phyloP scores from a whole-genome alignment of 1,140 invertebrate genomes.

The Drosophila gunungcola region DNA sequence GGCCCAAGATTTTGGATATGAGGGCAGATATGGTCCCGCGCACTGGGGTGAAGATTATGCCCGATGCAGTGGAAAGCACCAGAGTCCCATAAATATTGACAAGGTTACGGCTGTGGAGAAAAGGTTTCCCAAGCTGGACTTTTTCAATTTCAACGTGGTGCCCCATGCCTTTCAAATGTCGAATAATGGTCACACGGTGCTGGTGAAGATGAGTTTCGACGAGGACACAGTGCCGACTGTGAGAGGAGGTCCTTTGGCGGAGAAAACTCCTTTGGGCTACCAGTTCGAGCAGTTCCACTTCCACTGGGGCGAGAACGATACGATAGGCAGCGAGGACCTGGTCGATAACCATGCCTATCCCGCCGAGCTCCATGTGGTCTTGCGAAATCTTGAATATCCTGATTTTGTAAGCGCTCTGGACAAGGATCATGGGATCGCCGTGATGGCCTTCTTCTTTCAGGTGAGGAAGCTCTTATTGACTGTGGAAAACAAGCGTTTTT shows the following conservation, averaged over 20 bases:
- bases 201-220: conserved; percentile 86
- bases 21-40: conserved; percentile 87
- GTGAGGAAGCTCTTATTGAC: conserved; percentile 84
- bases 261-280: conserved; percentile 85
- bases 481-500: neutral
- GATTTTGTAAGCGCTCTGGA: conserved; percentile 88
- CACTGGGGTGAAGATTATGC: conserved; percentile 89
- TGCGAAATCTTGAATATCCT: conserved; percentile 91
- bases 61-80: conserved; percentile 90
- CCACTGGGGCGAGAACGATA: conserved; percentile 92
- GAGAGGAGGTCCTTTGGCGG: conserved; percentile 88
- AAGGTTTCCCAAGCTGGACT: conserved; percentile 86
- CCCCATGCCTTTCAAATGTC: conserved; percentile 86
- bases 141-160: conserved; percentile 86
- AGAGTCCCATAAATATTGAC: conserved; percentile 93
- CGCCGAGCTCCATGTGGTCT: conserved; percentile 94
- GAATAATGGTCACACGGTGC: conserved; percentile 92
- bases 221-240: conserved; percentile 85
- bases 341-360: conserved; percentile 91
- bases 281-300: conserved; percentile 92
- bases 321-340: conserved; percentile 94
- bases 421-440: conserved; percentile 90
- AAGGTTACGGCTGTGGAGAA: conserved; percentile 87
- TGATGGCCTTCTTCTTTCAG: conserved; percentile 93
- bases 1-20: conserved; percentile 65